Evolutionary conservation across 2,113 vertebrate species (phyloP).

Genomic region (Embiotoca jacksoni): DNA sequence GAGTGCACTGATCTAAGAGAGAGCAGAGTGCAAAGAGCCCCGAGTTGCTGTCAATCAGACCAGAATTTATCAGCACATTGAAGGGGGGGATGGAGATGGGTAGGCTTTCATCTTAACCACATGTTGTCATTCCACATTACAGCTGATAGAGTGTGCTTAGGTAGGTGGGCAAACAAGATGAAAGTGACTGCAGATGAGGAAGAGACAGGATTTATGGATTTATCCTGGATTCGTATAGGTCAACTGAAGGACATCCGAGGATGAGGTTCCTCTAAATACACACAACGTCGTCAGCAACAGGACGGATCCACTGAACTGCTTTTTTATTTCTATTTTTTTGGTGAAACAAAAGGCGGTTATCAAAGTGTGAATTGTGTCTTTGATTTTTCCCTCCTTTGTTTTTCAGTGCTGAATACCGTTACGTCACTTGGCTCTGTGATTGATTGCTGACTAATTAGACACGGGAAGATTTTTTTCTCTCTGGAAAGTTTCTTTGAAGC

Average conservation of each 20-base stretch:
- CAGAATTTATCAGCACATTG: slow-evolving; percentile 72
- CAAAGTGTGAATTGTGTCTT: neutral
- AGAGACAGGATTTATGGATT: slow-evolving; percentile 53
- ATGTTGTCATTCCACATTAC: slow-evolving; percentile 68
- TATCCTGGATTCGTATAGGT: slow-evolving; percentile 20
- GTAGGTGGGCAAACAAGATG: slow-evolving; percentile 66
- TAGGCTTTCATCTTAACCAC: slow-evolving; percentile 76
- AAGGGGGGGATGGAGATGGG: slow-evolving; percentile 39
- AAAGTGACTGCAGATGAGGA: slow-evolving; percentile 55
- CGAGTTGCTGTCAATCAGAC: slow-evolving; percentile 67
- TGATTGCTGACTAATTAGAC: slow-evolving; percentile 40
- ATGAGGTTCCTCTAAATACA: neutral
- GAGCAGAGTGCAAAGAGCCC: slow-evolving; percentile 57
- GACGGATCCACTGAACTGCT: neutral
- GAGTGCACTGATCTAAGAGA: slow-evolving; percentile 42
- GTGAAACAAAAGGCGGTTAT: neutral
- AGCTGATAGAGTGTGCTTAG: slow-evolving; percentile 63
- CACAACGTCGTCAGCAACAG: neutral
- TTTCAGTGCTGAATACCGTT: neutral
- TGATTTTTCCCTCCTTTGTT: slow-evolving; percentile 1
- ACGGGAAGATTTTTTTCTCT: neutral
- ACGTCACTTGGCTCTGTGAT: slow-evolving; percentile 9
- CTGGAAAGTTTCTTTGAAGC: slow-evolving; percentile 19
- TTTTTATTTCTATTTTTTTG: neutral
- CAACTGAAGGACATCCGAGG: slow-evolving; percentile 32